Evolutionary conservation across 2,113 vertebrate species (phyloP).

Genomic region (Laticauda colubrina): DNA sequence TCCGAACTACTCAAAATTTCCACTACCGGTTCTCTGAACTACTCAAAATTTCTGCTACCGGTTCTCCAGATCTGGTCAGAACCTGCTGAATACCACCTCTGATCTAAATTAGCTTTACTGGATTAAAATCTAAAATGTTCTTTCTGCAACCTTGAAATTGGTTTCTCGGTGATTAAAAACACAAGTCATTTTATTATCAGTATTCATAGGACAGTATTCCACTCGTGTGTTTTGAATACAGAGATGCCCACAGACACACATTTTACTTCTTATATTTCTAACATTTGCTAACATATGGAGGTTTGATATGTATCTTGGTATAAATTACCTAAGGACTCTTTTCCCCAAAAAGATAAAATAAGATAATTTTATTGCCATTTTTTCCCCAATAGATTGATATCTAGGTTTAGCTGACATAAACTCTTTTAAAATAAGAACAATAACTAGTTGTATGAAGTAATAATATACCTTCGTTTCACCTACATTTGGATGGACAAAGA

Average conservation of each 20-base stretch:
- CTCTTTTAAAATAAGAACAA: neutral
- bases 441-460: neutral
- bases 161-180: neutral
- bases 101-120: neutral
- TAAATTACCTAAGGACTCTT: neutral
- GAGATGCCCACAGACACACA: neutral
- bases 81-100: too few species aligned
- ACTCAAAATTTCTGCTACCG: too few species aligned
- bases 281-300: neutral
- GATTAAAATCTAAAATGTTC: neutral
- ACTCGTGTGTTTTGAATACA: neutral
- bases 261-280: neutral
- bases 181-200: neutral
- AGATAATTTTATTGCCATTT: too few species aligned
- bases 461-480: neutral
- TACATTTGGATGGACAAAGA: neutral
- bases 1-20: too few species aligned
- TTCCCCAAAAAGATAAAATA: neutral
- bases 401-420: neutral
- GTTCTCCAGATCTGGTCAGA: too few species aligned
- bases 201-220: neutral
- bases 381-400: neutral
- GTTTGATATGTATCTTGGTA: neutral
- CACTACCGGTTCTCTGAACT: too few species aligned
- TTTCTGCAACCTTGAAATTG: neutral